Evolutionary conservation across 2,888 invertebrate genomes (phyloP), one percentile per base, ranked within the genome.

Genomic region (Strigamia transsilvanica): DNA sequence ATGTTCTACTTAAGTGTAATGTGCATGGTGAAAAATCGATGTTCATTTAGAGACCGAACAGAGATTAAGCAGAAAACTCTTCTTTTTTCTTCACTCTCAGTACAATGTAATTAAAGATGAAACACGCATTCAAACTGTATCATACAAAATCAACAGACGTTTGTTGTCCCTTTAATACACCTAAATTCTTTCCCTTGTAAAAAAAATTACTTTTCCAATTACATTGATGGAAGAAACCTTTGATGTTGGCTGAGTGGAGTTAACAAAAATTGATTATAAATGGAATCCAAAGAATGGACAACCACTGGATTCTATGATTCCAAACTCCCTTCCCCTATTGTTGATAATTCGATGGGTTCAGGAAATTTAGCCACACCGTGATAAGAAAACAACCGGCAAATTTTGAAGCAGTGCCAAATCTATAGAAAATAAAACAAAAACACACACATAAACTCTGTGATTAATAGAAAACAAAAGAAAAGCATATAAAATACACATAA

Each of bases 21-120:
- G 56, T 56, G 56, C 56, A 56, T 18, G 56, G 18, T 56, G 56
- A 56, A 56, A 56, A 56, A 56, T 56, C 56, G 56, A 56, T 56
- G 56, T 56, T 56, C 56, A 56, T 56, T 56, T 56, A 56, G 56
- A 56, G 56, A 56, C 56, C 56, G 21, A 56, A 56, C 56, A 56
- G 56, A 56, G 56, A 56, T 56, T 56, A 56, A 56, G 56, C 56
- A 56, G 56, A 6, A 7, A 56, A 56, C 21, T 9, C 56, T 1
- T 18, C 56, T 56, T 56, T 56, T 56, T 56, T 18, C 56, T 18
- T 6, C 7, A 6, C 21, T 18, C 2, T 46, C 46, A 9, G 18
- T 56, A 18, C 18, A 56, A 9, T n/a, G 18, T 56, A 56, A 56
- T 56, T 56, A 56, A 56, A 56, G 56, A 56, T 56, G 56, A 56